Percentiles rank a stretch among this genome's conserved stretches.
Conservation (phyloP, 92 coral and sea anemone genomes). For the Heliopora coerulea region DNA sequence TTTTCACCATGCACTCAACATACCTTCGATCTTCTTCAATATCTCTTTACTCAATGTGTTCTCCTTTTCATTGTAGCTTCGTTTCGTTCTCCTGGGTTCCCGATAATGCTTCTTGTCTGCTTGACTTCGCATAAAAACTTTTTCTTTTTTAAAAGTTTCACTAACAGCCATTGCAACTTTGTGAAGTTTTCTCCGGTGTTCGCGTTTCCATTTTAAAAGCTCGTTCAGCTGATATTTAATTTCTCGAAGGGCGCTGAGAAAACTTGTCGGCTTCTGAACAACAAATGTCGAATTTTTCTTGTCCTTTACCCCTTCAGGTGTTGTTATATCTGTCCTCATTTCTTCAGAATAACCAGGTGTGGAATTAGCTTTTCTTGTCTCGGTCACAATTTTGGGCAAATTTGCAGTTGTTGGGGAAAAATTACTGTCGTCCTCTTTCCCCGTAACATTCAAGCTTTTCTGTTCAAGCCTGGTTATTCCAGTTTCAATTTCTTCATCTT, state of each 20-base stretch:
- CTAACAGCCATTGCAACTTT: neutral
- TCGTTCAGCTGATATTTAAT: neutral
- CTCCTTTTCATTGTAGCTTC: conserved; percentile 7
- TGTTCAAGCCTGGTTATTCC: neutral
- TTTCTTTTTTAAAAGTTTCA: neutral
- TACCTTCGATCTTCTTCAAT: conserved; percentile 27
- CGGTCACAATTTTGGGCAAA: no score
- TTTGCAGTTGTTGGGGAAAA: no score
- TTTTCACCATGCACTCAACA: no score
- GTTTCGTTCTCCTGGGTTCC: conserved; percentile 6
- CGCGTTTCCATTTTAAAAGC: neutral
- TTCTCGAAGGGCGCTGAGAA: neutral
- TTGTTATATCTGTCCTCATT: neutral
- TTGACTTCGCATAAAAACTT: neutral
- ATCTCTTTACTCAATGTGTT: conserved; percentile 19
- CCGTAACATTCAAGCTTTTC: neutral
- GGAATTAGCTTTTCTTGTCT: neutral
- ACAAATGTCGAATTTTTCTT: neutral
- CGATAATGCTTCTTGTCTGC: neutral
- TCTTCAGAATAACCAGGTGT: neutral
- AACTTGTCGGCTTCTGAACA: neutral
- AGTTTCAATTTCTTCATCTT: neutral
- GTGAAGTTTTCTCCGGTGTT: neutral
- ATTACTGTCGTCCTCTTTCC: no score
- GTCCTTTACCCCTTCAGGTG: neutral